phyloP scores from a whole-genome alignment of 2,888 invertebrate genomes.

The Plagodis pulveraria region DNA sequence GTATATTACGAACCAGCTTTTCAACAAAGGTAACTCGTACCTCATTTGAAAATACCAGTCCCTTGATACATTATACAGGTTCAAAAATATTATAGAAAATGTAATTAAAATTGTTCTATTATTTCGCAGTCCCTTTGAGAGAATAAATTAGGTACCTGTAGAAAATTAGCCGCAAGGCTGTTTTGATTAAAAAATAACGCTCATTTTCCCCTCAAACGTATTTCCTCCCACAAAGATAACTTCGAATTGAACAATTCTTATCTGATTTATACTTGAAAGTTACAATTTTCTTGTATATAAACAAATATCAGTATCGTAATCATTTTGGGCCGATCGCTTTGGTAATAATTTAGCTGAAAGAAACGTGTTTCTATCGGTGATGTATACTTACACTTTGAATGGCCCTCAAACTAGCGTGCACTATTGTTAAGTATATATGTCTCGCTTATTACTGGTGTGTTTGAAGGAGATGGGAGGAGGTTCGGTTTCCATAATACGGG shows the following conservation, averaged over 20 bases:
- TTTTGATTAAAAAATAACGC: constrained; percentile 8
- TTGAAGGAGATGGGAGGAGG: constrained; percentile 7
- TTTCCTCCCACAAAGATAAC: constrained; percentile 8
- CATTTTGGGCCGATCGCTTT: constrained; percentile 4
- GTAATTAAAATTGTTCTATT: constrained; percentile 5
- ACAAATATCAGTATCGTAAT: constrained; percentile 10
- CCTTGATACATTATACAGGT: background rate
- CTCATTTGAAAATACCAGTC: background rate
- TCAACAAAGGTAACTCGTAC: no score
- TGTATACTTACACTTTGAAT: constrained; percentile 3
- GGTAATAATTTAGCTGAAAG: constrained; percentile 1
- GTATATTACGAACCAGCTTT: background rate
- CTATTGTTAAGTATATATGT: background rate
- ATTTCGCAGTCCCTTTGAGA: background rate
- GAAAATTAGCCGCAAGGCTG: constrained; percentile 2
- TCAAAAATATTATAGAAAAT: background rate
- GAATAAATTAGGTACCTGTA: background rate
- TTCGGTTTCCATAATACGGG: constrained; percentile 10
- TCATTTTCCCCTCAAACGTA: background rate
- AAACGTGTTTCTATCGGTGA: constrained; percentile 1
- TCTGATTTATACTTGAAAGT: constrained; percentile 14
- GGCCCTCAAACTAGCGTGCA: background rate
- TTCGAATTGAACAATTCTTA: constrained; percentile 4
- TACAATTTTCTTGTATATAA: constrained; percentile 7
- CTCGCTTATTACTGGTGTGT: background rate